Evolutionary conservation across 2,797 vertebrate species (phyloP).

Genomic region (Semaprochilodus insignis): DNA sequence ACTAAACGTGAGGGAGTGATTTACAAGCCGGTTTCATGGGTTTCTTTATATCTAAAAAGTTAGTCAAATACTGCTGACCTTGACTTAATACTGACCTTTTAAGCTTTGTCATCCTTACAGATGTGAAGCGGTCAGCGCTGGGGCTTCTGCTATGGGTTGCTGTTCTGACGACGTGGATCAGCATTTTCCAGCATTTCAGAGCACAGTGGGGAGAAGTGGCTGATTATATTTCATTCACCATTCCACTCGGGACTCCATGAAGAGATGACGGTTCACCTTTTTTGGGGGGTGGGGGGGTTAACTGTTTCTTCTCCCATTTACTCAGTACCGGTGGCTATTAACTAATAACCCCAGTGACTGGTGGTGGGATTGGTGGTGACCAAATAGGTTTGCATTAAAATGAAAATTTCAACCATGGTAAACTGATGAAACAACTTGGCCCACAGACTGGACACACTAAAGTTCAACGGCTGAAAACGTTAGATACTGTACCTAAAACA

Average conservation of each 20-base stretch:
- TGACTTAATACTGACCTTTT: too few relatives aligned
- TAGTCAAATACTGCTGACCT: too few relatives aligned
- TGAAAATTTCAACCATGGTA: not conserved
- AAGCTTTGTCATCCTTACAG: constrained; percentile 66
- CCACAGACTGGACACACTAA: not conserved
- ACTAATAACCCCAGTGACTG: not conserved
- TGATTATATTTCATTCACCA: constrained; percentile 92
- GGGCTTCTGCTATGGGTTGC: constrained; percentile 88
- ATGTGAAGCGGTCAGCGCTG: constrained; percentile 89
- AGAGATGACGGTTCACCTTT: not conserved
- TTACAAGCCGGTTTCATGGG: too few relatives aligned
- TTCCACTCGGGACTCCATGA: constrained; percentile 89
- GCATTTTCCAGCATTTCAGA: constrained; percentile 89
- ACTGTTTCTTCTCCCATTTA: constrained; percentile 4
- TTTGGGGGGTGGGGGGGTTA: too few relatives aligned
- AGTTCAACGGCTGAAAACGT: not conserved
- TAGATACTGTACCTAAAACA: not conserved
- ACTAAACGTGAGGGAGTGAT: too few relatives aligned
- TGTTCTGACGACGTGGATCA: constrained; percentile 91
- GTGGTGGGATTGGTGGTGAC: not conserved
- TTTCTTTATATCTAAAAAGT: too few relatives aligned
- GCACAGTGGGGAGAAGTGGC: constrained; percentile 89
- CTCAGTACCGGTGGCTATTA: not conserved
- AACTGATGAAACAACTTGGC: too few relatives aligned
- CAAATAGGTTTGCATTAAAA: not conserved